Conservation (phyloP, 2,888 invertebrate genomes). For the Drosophila anomelani region DNA sequence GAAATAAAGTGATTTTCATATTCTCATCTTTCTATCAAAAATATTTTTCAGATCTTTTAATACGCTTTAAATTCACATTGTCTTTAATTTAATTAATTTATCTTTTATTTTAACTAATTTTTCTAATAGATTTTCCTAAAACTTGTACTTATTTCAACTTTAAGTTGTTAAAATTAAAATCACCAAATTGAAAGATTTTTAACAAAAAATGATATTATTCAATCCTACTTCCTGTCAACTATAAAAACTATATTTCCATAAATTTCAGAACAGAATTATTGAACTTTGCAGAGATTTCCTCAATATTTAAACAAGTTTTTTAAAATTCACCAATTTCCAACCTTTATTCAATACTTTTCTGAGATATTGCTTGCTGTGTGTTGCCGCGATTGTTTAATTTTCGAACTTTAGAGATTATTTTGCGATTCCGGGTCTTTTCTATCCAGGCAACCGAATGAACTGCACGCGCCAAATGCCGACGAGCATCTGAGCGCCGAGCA, state of each 20-base stretch:
- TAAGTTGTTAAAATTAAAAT: neutral
- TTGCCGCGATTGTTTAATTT: slow-evolving; percentile 8
- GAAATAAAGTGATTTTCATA: no score
- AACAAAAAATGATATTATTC: neutral
- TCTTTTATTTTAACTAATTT: neutral
- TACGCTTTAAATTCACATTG: no score
- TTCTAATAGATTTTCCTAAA: neutral
- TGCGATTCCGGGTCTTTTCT: neutral
- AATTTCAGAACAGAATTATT: no score
- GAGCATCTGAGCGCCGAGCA: slow-evolving; percentile 68
- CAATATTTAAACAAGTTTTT: neutral
- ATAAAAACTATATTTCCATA: no score
- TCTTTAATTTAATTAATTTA: neutral
- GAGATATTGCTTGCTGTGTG: slow-evolving; percentile 1
- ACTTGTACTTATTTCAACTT: neutral
- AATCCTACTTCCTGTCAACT: neutral
- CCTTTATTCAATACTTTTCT: neutral
- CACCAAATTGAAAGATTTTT: neutral
- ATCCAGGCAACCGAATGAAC: slow-evolving; percentile 48
- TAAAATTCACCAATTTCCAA: neutral
- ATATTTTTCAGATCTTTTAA: no score
- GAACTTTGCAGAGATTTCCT: neutral
- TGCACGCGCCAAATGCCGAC: slow-evolving; percentile 76
- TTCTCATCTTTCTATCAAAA: no score
- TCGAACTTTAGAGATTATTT: slow-evolving; percentile 25